Evolutionary conservation across 2,888 invertebrate species (phyloP), one percentile per base, ranked within the genome.

Genomic region (Yponomeuta cagnagella): DNA sequence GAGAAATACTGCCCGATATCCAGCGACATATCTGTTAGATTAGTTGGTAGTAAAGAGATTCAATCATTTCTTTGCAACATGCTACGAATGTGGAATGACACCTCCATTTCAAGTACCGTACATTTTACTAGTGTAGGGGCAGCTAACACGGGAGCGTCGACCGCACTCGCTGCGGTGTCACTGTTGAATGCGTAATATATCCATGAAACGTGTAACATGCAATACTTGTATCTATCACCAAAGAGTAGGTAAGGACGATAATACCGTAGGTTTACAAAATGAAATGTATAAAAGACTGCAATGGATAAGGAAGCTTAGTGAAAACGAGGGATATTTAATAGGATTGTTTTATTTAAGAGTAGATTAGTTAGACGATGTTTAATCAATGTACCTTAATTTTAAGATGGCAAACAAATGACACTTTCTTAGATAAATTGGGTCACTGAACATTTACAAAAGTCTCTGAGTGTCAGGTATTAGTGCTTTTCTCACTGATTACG

Each of bases 201-300:
- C 1, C 3, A 15, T 15, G 52, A 58, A 58, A 68, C 68, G 68
- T 68, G 43, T 68, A 68, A 37, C 10, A 48, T 68, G 68, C 68
- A 68, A 68, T 68, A 43, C 43, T 65, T 31, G n/a, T 63, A 63
- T 63, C n/a, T 63, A 58, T 58, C 52, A 58, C 12, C 52, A 15
- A 58, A 15, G 52, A 58, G 52, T 58, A 58, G 52, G 15, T 58
- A 58, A 58, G 52, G 12, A 15, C 15, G 52, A 58, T 58, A 30
- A 65, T 31, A 31, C 30, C 12, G 65, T 65, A 65, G 65, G 65
- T 31, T 65, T 58, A 65, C 30, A 65, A 30, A 30, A 65, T 65
- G 30, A 65, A 31, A 31, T 65, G 65, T 65, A 58, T 30, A 65
- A 65, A 65, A 65, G 65, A 65, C 65, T 65, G 65, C 65, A 30